phyloP scores from a whole-genome alignment of 2,797 vertebrate genomes.

The Parotocinclus haroldoi region DNA sequence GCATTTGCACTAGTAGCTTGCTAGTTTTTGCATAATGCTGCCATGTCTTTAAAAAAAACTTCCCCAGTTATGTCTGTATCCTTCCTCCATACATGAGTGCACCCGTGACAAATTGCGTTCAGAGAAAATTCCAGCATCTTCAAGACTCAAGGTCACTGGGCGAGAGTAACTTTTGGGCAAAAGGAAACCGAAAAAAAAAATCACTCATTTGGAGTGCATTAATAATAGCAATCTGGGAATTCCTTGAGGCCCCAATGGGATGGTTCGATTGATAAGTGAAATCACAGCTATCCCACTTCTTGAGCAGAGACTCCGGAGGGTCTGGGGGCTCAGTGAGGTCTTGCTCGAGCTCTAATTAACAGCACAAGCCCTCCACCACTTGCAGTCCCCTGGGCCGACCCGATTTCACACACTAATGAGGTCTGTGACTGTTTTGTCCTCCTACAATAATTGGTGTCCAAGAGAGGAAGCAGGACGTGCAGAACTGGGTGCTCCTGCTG shows the following conservation, averaged over 20 bases:
- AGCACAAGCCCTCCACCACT: conserved; percentile 27
- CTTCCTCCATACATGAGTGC: too few species aligned
- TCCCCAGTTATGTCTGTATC: too few species aligned
- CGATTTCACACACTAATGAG: conserved; percentile 48
- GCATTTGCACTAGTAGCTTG: too few species aligned
- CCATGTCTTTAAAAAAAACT: too few species aligned
- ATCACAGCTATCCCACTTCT: background rate
- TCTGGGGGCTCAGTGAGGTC: background rate
- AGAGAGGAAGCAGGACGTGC: background rate
- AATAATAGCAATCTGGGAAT: background rate
- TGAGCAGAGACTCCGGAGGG: background rate
- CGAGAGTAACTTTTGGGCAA: too few species aligned
- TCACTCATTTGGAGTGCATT: background rate
- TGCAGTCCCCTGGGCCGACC: conserved; percentile 38
- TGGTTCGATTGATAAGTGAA: background rate
- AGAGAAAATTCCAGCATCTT: too few species aligned
- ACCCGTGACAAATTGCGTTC: too few species aligned
- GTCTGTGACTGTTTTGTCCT: conserved; percentile 25
- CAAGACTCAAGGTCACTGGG: too few species aligned
- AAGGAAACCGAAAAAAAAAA: background rate
- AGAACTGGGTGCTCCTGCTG: too few species aligned
- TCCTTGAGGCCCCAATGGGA: background rate
- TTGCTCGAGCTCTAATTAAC: conserved; percentile 41
- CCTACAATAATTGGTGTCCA: background rate
- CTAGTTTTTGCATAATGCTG: too few species aligned